Base-by-base conservation (phyloP, 2,113 vertebrate genomes). In the Acanthisitta chloris region DNA sequence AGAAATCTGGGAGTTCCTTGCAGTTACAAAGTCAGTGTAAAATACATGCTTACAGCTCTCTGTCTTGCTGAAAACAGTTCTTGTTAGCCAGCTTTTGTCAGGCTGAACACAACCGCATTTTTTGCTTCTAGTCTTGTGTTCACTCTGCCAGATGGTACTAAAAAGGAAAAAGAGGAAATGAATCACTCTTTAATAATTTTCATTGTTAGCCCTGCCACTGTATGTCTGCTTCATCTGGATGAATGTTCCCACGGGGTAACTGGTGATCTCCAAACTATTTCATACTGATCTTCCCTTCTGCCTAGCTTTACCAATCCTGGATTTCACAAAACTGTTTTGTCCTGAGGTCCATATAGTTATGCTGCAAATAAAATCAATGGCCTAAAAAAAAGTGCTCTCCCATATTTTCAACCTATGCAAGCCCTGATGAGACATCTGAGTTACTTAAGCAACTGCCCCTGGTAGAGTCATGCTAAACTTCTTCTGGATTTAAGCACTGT, bases 161-260 rank as follows among this genome's bases (percentile, higher is more conserved):
- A 82, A 92, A 88, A 57, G 12, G 65, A 85, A 64, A 88, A 88
- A 71, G 67, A 79, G 66, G 84, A 93, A 96, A 82, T 88, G 7
- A 94, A 92, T 93, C 69, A 94, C 45, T 71, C 33, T 89, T 69
- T 90, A 95, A 93, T 86, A 93, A 94, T 93, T 95, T 95, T 78
- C 24, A 25, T 90, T 91, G 74, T 86, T 91, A 62, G 28, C 54
- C 21, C n/a, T 90, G 77, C 59, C 69, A 70, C 54, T 86, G 52
- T 29, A 25, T 57, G 76, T 66, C 88, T 92, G 46, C 58, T 93
- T 97, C 72, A 73, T 93, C 74, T 80, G 43, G 55, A 87, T 11
- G 46, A 74, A 86, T 3, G 2, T 74, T 92, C 74, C 81, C 54
- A 49, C 2, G 12, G 52, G 70, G 19, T 17, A 81, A 23, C 19